These are phyloP conservation scores for Hymenochirus boettgeri DNA, from an alignment of 2,113 vertebrate genomes.

Conservation along the genomic window DNA sequence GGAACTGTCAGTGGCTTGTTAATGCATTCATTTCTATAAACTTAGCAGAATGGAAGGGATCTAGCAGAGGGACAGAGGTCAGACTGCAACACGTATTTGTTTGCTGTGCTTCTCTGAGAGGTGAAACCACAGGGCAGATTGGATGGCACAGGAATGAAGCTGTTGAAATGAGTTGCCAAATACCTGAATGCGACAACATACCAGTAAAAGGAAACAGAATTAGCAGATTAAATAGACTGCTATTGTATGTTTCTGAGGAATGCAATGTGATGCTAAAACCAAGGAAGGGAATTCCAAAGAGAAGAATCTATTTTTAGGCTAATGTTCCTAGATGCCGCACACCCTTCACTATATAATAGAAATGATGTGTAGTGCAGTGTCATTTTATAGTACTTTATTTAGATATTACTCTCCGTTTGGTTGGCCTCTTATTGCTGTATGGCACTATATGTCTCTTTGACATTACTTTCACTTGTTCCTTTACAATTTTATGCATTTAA, in stretches of 20 bases:
- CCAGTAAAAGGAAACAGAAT: conserved; percentile 36
- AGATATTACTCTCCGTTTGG: too few relatives aligned
- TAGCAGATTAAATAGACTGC: conserved; percentile 35
- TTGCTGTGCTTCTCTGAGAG: conserved; percentile 36
- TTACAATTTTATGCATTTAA: too few relatives aligned
- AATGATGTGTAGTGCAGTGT: too few relatives aligned
- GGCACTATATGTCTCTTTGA: too few relatives aligned
- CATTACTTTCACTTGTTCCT: too few relatives aligned
- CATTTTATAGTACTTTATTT: too few relatives aligned
- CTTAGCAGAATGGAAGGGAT: conserved; percentile 32
- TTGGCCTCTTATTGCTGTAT: too few relatives aligned
- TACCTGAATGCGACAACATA: conserved; percentile 36
- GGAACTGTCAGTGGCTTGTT: conserved; percentile 42
- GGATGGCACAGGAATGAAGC: conserved; percentile 36
- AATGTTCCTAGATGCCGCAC: too few relatives aligned
- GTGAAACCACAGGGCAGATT: conserved; percentile 37
- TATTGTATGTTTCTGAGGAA: conserved; percentile 30
- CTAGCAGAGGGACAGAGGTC: conserved; percentile 31
- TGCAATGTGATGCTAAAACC: conserved; percentile 1
- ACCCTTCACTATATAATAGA: too few relatives aligned
- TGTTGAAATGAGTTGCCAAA: conserved; percentile 40
- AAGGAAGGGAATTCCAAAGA: background rate
- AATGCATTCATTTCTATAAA: conserved; percentile 41
- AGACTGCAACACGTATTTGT: conserved; percentile 37
- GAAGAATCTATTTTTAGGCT: too few relatives aligned